Evolutionary conservation across 2,888 invertebrate species (phyloP).

Genomic region (Gasteruption jaculator): DNA sequence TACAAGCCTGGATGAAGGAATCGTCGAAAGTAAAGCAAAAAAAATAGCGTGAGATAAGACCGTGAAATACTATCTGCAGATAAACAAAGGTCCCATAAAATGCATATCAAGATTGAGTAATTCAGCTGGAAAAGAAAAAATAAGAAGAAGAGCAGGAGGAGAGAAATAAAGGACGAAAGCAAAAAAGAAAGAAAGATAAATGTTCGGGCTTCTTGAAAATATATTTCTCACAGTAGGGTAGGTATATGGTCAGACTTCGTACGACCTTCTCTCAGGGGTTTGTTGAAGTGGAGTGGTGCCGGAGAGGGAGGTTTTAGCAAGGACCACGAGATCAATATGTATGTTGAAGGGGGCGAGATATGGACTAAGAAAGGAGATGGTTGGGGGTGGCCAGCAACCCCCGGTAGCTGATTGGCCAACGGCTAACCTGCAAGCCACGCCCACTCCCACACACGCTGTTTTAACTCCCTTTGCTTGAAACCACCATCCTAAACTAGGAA

Average conservation of each 20-base stretch:
- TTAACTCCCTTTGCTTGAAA: constrained; percentile 41
- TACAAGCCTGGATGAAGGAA: too few species aligned
- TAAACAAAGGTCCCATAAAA: too few species aligned
- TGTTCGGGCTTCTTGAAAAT: too few species aligned
- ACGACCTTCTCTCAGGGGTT: too few species aligned
- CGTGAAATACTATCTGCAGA: too few species aligned
- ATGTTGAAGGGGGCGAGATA: constrained; percentile 51
- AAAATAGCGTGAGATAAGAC: too few species aligned
- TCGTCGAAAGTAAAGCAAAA: too few species aligned
- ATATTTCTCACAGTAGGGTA: constrained; percentile 3
- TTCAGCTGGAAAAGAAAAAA: too few species aligned
- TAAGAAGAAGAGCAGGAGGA: neutral
- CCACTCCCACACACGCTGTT: constrained; percentile 52
- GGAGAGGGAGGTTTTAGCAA: constrained; percentile 31
- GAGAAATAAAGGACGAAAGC: constrained; percentile 15
- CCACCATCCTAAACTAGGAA: constrained; percentile 28
- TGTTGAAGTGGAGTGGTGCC: constrained; percentile 18
- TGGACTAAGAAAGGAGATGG: constrained; percentile 48
- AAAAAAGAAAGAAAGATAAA: constrained; percentile 14
- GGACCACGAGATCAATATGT: constrained; percentile 53
- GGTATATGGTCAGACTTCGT: constrained; percentile 20
- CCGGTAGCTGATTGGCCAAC: constrained; percentile 49
- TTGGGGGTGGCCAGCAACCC: constrained; percentile 49
- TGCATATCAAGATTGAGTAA: too few species aligned
- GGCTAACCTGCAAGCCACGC: constrained; percentile 49